A percentile compares a stretch with the other conserved stretches of the same genome.
phyloP scores from a whole-genome alignment of 37 sponge, comb jelly and placozoan genomes.

The Spongilla lacustris region DNA sequence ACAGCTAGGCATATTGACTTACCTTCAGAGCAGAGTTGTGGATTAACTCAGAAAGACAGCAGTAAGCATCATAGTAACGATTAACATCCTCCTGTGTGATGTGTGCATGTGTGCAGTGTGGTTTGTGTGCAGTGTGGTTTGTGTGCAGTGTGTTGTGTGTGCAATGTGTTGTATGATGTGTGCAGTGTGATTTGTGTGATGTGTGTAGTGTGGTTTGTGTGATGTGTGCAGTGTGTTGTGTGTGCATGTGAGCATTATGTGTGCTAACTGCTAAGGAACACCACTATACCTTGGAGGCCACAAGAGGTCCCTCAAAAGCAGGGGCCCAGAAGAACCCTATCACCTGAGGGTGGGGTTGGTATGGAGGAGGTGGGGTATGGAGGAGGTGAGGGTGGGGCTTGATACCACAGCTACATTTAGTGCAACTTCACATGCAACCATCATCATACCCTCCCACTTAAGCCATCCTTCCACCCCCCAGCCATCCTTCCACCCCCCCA shows the following conservation, averaged over 20 bases:
- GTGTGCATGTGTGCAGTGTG: neutral
- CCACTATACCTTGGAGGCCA: conserved; percentile 12
- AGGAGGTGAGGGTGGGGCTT: no score
- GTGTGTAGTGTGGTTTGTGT: no score
- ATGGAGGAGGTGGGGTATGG: no score
- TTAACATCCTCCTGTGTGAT: conserved; percentile 35
- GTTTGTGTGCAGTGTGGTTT: neutral
- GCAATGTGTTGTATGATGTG: neutral
- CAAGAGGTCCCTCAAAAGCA: conserved; percentile 59
- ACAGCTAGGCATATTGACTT: neutral
- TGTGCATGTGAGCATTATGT: neutral
- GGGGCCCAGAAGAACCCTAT: conserved; percentile 56
- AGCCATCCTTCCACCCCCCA: no score
- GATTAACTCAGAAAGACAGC: conserved; percentile 19
- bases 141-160: no score
- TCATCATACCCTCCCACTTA: neutral
- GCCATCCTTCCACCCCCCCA: no score
- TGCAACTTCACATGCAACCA: no score
- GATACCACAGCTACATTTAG: no score
- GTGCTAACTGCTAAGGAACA: neutral
- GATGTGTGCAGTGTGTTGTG: neutral
- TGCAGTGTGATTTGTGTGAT: neutral
- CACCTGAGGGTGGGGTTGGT: conserved; percentile 28
- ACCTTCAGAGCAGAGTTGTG: conserved; percentile 25
- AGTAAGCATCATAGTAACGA: conserved; percentile 60